Conservation (phyloP, 1,140 invertebrate genomes). For the Rhopalosiphum maidis region DNA sequence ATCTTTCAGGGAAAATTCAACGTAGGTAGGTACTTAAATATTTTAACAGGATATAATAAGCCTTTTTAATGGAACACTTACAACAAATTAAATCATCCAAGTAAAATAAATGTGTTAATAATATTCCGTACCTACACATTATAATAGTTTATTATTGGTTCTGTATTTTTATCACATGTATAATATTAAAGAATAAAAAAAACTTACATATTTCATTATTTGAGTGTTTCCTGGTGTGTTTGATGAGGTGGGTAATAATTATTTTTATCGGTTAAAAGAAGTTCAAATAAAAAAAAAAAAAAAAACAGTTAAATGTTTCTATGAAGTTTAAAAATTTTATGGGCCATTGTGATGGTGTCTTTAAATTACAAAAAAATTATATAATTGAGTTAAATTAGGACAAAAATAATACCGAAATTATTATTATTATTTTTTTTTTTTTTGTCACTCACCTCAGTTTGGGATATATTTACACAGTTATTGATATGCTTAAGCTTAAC, state of each 20-base stretch:
- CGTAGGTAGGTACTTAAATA: background rate
- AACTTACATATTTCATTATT: background rate
- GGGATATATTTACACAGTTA: background rate
- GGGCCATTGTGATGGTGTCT: background rate
- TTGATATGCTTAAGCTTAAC: background rate
- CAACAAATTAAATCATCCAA: background rate
- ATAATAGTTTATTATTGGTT: background rate
- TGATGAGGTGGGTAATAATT: background rate
- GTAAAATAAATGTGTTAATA: background rate
- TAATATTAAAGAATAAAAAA: background rate
- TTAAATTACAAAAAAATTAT: background rate
- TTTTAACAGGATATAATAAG: background rate
- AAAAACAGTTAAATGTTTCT: background rate
- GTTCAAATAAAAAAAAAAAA: background rate
- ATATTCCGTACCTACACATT: background rate
- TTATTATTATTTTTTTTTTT: background rate
- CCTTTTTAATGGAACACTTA: background rate
- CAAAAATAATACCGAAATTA: background rate
- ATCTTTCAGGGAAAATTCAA: background rate
- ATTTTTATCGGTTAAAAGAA: background rate
- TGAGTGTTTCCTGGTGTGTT: background rate
- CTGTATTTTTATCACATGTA: background rate
- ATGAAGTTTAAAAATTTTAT: background rate
- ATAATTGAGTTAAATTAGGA: background rate
- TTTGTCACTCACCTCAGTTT: too few species aligned